Percentiles rank a stretch among this genome's conserved stretches.
phyloP scores from a whole-genome alignment of 2,888 invertebrate species.

The Scaptomyza flava region DNA sequence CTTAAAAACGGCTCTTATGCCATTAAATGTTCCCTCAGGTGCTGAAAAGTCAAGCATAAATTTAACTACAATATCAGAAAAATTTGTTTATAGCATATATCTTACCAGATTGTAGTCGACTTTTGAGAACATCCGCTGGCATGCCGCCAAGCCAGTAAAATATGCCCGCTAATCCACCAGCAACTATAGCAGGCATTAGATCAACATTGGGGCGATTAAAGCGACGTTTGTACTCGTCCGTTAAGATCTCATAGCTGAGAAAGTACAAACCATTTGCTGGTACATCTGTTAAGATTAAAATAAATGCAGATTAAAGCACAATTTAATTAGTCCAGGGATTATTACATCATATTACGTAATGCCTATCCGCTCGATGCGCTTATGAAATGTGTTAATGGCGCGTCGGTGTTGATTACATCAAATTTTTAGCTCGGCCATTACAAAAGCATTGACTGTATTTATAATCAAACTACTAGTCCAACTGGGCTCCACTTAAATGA shows the following conservation, averaged over 20 bases:
- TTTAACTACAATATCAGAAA: not conserved
- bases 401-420: too few relatives aligned
- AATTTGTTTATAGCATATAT: not conserved
- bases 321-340: constrained; percentile 1
- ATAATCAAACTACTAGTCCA: not conserved
- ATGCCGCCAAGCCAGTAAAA: constrained; percentile 98
- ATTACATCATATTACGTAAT: not conserved
- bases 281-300: constrained; percentile 88
- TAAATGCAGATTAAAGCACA: not conserved
- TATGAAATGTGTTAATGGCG: too few relatives aligned
- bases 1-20: constrained; percentile 94
- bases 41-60: constrained; percentile 85
- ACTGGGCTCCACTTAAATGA: constrained; percentile 21
- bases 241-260: constrained; percentile 96
- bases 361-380: too few relatives aligned
- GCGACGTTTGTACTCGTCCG: constrained; percentile 89
- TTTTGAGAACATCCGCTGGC: constrained; percentile 99
- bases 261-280: constrained; percentile 99
- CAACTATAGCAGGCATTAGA: constrained; percentile 91
- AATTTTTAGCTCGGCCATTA: constrained; percentile 1
- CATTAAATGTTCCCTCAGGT: constrained; percentile 97
- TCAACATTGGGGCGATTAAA: constrained; percentile 81
- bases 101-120: constrained; percentile 95
- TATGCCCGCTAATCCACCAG: constrained; percentile 98
- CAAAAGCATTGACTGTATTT: constrained; percentile 1